Base-by-base conservation (phyloP, 2,888 invertebrate species). In the Sphaeridia pumilis region DNA sequence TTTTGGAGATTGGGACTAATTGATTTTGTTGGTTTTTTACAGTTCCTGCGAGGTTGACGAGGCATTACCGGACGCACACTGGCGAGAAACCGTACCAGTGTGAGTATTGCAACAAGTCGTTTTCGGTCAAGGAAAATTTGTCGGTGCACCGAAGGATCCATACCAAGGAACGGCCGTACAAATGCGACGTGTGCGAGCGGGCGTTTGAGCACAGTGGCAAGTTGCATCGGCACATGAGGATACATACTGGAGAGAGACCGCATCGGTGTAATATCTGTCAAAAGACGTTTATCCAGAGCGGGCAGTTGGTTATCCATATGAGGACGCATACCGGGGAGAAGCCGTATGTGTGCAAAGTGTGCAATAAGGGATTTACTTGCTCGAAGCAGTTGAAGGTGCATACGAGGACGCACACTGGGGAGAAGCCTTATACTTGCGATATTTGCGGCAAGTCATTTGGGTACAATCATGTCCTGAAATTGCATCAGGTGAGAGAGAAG, bases 181-280 rank as follows among this genome's bases (percentile, higher is more conserved):
- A 87, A 67, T 90, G 89, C 68, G 82, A 84, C 58, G 86, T 88
- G 2, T 90, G 89, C 70, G 84, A 83, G 12, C 77, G 89, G 3
- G 88, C 88, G 0, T 90, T 90, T 68, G 89, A 89, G 70, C 89
- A 89, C 70, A 87, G 87, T 54, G 89, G 89, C 4, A 89, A 89
- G 69, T 73, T 89, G 52, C 88, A 89, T 69, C 79, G 89, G 25
- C 90, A 90, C 71, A 88, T 88, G 78, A 77, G 89, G 56, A 89
- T 89, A 65, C 89, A 90, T 69, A 89, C 89, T 0, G 85, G 89
- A 2, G 89, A 89, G 69, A 78, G 89, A 34, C 89, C 89, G 0
- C 89, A 90, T 71, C 86, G 87, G 66, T 90, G 89, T 68, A 81
- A 81, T 24, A 83, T 87, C 41, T 90, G 89, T 69, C 80, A 82